Conservation (phyloP, 2,113 vertebrate genomes). For the Dromiciops gliroides region DNA sequence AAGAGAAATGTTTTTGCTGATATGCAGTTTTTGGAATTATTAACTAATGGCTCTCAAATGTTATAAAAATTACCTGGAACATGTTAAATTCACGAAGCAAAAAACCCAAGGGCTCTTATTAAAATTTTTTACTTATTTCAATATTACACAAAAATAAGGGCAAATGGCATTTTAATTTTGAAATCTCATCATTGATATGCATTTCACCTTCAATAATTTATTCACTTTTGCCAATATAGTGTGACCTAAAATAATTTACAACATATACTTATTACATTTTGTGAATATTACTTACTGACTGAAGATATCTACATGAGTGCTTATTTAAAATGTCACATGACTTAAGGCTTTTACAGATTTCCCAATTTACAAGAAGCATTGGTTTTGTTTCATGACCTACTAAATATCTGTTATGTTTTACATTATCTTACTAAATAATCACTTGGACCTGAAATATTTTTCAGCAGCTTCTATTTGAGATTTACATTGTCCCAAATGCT, state of each 20-base stretch:
- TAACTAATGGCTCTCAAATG: constrained; percentile 22
- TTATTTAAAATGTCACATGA: background rate
- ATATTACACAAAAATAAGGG: background rate
- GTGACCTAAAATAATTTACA: constrained; percentile 26
- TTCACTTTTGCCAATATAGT: constrained; percentile 24
- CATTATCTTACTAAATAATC: background rate
- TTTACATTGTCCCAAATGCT: background rate
- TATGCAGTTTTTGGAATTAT: constrained; percentile 30
- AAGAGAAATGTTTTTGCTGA: constrained; percentile 41
- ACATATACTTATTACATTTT: background rate
- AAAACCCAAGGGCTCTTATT: constrained; percentile 31
- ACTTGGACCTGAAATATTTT: background rate
- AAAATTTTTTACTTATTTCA: constrained; percentile 23
- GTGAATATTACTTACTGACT: background rate
- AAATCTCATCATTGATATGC: constrained; percentile 23
- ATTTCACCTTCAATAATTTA: constrained; percentile 31
- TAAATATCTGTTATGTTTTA: background rate
- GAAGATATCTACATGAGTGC: background rate
- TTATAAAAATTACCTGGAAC: constrained; percentile 49
- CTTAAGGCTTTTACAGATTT: background rate
- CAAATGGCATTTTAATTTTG: background rate
- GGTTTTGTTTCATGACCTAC: background rate
- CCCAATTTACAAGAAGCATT: background rate
- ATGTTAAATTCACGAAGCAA: constrained; percentile 29
- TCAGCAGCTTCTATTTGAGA: background rate